Conservation (phyloP, 2,888 invertebrate genomes). For the Acanthopleura granulata region DNA sequence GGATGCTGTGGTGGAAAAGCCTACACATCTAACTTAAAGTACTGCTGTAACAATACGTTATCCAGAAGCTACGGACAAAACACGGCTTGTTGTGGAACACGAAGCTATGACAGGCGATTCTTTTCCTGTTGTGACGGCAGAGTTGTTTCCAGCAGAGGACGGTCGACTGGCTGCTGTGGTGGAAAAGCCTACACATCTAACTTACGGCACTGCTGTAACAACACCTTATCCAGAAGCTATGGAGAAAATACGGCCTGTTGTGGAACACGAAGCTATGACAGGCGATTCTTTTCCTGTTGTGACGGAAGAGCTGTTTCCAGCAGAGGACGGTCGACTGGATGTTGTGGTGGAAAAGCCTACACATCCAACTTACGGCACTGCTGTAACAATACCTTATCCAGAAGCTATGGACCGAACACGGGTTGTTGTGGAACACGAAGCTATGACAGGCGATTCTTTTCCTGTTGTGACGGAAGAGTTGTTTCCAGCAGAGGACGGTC, state of each 20-base stretch:
- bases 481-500: not conserved
- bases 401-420: not conserved
- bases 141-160: not conserved
- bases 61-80: not conserved
- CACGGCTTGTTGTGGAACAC: not conserved
- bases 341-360: constrained; percentile 8
- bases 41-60: not conserved
- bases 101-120: not conserved
- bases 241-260: not conserved
- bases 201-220: not conserved
- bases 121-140: not conserved
- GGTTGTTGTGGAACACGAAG: not conserved
- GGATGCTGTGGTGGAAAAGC: constrained; percentile 1
- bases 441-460: not conserved
- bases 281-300: not conserved
- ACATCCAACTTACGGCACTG: not conserved
- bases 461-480: constrained; percentile 8
- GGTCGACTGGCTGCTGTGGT: not conserved
- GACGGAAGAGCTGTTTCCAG: not conserved
- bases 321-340: not conserved
- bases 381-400: not conserved
- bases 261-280: not conserved
- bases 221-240: too few relatives aligned
- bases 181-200: not conserved
- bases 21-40: not conserved